phyloP scores from a whole-genome alignment of 2,888 invertebrate species.

The Trichacis sp. region DNA sequence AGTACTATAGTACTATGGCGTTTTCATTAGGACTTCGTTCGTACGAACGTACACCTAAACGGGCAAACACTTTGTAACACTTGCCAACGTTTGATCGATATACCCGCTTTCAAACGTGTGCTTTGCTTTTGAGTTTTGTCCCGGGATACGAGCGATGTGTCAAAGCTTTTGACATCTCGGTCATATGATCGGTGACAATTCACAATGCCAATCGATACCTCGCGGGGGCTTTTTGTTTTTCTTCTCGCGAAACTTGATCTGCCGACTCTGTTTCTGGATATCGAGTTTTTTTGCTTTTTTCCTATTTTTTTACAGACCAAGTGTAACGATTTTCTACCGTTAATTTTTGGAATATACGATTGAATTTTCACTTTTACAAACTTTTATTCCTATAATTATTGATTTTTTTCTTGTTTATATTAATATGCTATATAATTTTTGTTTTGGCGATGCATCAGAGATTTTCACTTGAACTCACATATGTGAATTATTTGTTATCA shows the following conservation, averaged over 20 bases:
- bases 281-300: neutral
- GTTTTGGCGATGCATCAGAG: too few relatives aligned
- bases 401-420: too few relatives aligned
- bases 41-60: neutral
- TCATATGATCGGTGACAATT: neutral
- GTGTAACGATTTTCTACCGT: too few relatives aligned
- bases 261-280: neutral
- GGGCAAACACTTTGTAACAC: neutral
- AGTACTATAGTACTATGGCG: slow-evolving; percentile 55
- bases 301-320: too few relatives aligned
- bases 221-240: neutral
- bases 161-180: neutral
- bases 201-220: neutral
- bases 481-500: too few relatives aligned
- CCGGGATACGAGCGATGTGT: neutral
- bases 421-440: too few relatives aligned
- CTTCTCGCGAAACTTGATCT: neutral
- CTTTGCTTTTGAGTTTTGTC: neutral
- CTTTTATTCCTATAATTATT: too few relatives aligned
- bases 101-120: neutral
- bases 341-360: too few relatives aligned
- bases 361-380: too few relatives aligned
- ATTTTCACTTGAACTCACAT: too few relatives aligned
- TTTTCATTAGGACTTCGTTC: slow-evolving; percentile 33
- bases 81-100: slow-evolving; percentile 1